These are phyloP conservation scores for Bubo blakistoni DNA, from an alignment of 2,113 vertebrate species.

Conservation along the genomic window DNA sequence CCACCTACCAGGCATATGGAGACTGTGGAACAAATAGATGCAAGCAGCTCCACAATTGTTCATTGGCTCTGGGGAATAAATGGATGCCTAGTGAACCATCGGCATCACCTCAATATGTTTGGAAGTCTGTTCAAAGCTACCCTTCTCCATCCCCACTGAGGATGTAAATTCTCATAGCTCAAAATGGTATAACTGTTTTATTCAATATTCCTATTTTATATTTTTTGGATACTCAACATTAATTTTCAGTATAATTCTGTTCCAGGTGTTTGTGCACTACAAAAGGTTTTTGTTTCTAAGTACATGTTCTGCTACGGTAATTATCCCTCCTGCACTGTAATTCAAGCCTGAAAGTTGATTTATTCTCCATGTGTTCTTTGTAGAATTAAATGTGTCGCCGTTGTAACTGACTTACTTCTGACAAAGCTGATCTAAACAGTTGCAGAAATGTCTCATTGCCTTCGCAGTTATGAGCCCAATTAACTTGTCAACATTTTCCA, in stretches of 20 bases:
- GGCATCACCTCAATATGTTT: background rate
- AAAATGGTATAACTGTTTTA: background rate
- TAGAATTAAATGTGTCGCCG: conserved; percentile 7
- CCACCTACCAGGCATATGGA: background rate
- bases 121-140: background rate
- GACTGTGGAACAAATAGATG: background rate
- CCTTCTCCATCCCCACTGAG: background rate
- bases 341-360: conserved; percentile 42
- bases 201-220: background rate
- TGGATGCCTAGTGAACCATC: background rate
- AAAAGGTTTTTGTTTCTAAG: conserved; percentile 20
- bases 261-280: conserved; percentile 21
- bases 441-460: conserved; percentile 52
- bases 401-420: conserved; percentile 33
- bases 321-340: conserved; percentile 39
- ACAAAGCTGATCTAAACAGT: conserved; percentile 55
- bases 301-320: conserved; percentile 23
- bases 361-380: conserved; percentile 33
- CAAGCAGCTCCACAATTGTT: background rate
- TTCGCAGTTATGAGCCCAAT: conserved; percentile 26
- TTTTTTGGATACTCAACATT: background rate
- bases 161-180: background rate
- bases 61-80: background rate
- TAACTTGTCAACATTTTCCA: conserved; percentile 49
- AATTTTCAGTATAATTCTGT: background rate